phyloP scores from a whole-genome alignment of 1,140 invertebrate species.

The Idris sp. region DNA sequence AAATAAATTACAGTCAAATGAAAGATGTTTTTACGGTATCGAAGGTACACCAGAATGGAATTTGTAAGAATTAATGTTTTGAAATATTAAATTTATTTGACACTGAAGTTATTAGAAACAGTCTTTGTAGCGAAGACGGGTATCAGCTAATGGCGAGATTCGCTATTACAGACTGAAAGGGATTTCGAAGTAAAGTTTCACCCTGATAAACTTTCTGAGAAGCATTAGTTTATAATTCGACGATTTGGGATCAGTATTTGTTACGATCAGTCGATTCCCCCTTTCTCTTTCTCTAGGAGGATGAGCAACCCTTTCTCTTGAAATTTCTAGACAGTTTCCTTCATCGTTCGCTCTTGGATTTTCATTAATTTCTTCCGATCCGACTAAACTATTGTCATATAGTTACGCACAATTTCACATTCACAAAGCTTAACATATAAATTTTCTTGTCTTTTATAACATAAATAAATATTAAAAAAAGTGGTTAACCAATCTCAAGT shows the following conservation, averaged over 20 bases:
- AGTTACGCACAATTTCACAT: slow-evolving; percentile 74
- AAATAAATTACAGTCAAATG: too few species aligned
- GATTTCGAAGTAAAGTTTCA: slow-evolving; percentile 56
- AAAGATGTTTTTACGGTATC: too few species aligned
- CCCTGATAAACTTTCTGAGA: slow-evolving; percentile 69
- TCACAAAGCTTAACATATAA: slow-evolving; percentile 73
- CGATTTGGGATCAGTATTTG: slow-evolving; percentile 78
- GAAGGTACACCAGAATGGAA: too few species aligned
- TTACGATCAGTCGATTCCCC: slow-evolving; percentile 76
- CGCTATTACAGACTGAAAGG: slow-evolving; percentile 47
- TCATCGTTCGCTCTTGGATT: slow-evolving; percentile 65
- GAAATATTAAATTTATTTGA: too few species aligned
- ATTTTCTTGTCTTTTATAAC: too few species aligned
- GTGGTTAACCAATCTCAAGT: too few species aligned
- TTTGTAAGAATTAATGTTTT: too few species aligned
- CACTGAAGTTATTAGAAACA: slow-evolving; percentile 51
- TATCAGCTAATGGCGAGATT: slow-evolving; percentile 54
- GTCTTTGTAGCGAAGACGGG: slow-evolving; percentile 29
- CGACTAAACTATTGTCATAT: slow-evolving; percentile 73
- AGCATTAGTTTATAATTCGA: slow-evolving; percentile 78
- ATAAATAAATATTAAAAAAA: slow-evolving; percentile 33
- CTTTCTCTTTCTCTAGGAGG: slow-evolving; percentile 28
- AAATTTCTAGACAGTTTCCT: slow-evolving; percentile 59
- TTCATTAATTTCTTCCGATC: slow-evolving; percentile 76
- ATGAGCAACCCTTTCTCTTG: slow-evolving; percentile 58